Evolutionary conservation across 2,113 vertebrate species (phyloP).

Genomic region (Toxotes jaculatrix): DNA sequence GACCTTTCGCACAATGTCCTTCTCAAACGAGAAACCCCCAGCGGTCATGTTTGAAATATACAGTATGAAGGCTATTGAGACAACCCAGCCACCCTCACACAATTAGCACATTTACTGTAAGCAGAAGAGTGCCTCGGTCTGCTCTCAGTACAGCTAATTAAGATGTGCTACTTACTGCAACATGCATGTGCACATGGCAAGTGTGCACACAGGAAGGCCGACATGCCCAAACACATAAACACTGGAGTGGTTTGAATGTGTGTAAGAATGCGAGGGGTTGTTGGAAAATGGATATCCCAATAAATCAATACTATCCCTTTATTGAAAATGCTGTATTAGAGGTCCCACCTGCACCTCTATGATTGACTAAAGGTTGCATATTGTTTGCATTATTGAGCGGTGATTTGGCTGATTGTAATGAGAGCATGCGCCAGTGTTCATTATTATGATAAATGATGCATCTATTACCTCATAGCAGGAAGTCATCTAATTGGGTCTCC

Average conservation of each 20-base stretch:
- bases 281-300: background rate
- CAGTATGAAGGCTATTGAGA: background rate
- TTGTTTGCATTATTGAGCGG: background rate
- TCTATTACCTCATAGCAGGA: background rate
- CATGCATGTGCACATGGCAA: background rate
- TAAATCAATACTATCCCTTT: background rate
- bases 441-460: background rate
- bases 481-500: background rate
- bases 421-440: background rate
- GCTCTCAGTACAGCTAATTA: constrained; percentile 11
- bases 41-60: constrained; percentile 19
- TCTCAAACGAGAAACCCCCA: background rate
- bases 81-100: background rate
- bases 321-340: background rate
- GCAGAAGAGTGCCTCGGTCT: background rate
- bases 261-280: background rate
- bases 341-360: background rate
- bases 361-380: background rate
- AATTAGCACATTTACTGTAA: constrained; percentile 29
- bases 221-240: background rate
- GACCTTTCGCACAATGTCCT: constrained; percentile 22
- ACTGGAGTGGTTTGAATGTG: background rate
- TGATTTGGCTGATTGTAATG: background rate
- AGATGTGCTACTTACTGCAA: background rate
- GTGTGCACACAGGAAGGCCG: background rate